Evolutionary conservation across 1,140 invertebrate genomes (phyloP).

Genomic region (Ladona fulva): DNA sequence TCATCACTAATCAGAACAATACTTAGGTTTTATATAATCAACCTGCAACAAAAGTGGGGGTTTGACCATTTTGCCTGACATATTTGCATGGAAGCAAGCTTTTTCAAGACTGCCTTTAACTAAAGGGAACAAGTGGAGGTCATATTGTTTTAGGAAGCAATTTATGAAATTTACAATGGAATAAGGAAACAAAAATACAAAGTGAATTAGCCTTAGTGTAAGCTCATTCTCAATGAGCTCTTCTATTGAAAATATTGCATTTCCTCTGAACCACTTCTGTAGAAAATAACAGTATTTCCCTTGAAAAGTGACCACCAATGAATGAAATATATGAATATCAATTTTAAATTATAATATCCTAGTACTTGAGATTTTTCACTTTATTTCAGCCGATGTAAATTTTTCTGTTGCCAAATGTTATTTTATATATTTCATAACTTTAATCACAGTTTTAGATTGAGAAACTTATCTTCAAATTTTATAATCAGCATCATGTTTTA

Average conservation of each 20-base stretch:
- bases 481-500: too few species aligned
- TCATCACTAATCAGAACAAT: background rate
- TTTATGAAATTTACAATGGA: constrained; percentile 1
- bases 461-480: too few species aligned
- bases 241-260: background rate
- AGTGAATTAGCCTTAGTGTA: background rate
- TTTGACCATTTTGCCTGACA: background rate
- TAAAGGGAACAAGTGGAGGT: background rate
- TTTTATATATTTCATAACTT: too few species aligned
- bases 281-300: background rate
- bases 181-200: background rate
- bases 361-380: too few species aligned
- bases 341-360: too few species aligned
- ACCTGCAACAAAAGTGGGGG: background rate
- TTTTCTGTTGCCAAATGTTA: too few species aligned
- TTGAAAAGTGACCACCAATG: constrained; percentile 1
- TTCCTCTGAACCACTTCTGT: background rate
- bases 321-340: background rate
- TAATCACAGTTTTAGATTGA: too few species aligned
- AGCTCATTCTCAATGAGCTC: background rate
- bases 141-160: background rate
- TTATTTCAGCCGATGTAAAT: too few species aligned
- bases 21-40: background rate
- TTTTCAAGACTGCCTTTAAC: constrained; percentile 5
- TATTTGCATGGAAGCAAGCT: background rate